phyloP scores from a whole-genome alignment of 2,888 invertebrate genomes.

The Eilema sororculum region DNA sequence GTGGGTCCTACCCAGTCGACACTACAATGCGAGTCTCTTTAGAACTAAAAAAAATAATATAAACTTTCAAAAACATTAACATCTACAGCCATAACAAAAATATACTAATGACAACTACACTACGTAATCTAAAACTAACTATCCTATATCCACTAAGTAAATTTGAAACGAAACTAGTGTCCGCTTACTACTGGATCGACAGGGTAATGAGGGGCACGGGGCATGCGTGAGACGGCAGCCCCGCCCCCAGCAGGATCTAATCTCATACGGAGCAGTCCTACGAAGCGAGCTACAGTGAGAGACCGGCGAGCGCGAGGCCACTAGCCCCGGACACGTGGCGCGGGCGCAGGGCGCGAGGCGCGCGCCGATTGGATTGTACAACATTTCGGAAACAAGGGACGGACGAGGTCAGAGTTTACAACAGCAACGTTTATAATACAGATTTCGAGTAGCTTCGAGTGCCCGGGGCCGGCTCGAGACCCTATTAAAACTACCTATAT shows the following conservation, averaged over 20 bases:
- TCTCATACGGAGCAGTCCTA: slow-evolving; percentile 70
- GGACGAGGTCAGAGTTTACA: slow-evolving; percentile 59
- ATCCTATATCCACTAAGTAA: slow-evolving; percentile 82
- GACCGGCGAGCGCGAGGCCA: slow-evolving; percentile 47
- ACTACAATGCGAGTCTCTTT: slow-evolving; percentile 73
- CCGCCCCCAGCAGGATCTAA: slow-evolving; percentile 60
- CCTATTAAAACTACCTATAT: slow-evolving; percentile 78
- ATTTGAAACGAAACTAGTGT: slow-evolving; percentile 83
- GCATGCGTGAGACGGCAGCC: slow-evolving; percentile 33
- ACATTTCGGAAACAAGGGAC: slow-evolving; percentile 51
- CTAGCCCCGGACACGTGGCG: slow-evolving; percentile 45
- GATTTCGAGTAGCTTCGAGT: slow-evolving; percentile 55
- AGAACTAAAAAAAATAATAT: slow-evolving; percentile 80
- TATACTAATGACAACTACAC: slow-evolving; percentile 84
- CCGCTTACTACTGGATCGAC: slow-evolving; percentile 80
- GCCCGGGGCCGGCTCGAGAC: slow-evolving; percentile 63
- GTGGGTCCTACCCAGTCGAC: slow-evolving; percentile 72
- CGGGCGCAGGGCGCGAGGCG: slow-evolving; percentile 29
- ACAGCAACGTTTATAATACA: slow-evolving; percentile 57
- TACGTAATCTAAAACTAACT: slow-evolving; percentile 85
- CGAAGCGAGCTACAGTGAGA: slow-evolving; percentile 68
- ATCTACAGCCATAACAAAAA: slow-evolving; percentile 87
- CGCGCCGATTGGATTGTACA: slow-evolving; percentile 39
- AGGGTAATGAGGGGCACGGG: slow-evolving; percentile 59
- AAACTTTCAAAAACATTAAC: slow-evolving; percentile 85